Conservation (phyloP, 37 sponge, comb jelly and placozoan genomes). For the Tethya wilhelma region DNA sequence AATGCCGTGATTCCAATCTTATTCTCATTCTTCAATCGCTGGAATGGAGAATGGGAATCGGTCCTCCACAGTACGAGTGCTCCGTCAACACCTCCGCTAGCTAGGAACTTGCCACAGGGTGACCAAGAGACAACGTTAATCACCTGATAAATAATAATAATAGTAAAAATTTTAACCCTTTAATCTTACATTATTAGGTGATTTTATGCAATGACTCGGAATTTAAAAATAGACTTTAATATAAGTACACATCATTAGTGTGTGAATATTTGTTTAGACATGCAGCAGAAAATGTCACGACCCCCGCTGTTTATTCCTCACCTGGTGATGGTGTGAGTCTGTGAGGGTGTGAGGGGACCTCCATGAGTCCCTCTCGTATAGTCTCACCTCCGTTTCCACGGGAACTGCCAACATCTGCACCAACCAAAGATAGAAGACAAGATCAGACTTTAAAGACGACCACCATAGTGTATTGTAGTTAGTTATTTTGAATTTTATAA, state of each 20-base stretch:
- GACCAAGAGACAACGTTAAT: conserved; percentile 70
- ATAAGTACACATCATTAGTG: not conserved
- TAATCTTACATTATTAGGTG: not conserved
- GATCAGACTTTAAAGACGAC: not conserved
- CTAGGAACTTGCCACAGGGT: conserved; percentile 52
- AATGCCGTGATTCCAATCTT: conserved; percentile 53
- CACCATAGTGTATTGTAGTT: not conserved
- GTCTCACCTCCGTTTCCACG: conserved; percentile 52
- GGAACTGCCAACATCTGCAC: conserved; percentile 56
- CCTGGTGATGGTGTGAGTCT: conserved; percentile 43
- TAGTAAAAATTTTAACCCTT: not conserved
- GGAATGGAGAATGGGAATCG: not conserved
- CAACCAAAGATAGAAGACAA: not conserved
- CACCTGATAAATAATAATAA: conserved; percentile 26
- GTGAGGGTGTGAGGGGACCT: conserved; percentile 24
- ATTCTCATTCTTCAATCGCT: conserved; percentile 33
- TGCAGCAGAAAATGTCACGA: not conserved
- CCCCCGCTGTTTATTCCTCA: not conserved
- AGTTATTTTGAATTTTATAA: too few species aligned
- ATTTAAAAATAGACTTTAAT: not conserved
- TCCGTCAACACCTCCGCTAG: conserved; percentile 58
- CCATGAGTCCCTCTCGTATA: conserved; percentile 42
- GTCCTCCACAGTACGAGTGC: conserved; percentile 43
- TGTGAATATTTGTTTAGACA: not conserved
- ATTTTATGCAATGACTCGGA: not conserved